Conservation (phyloP, 2,797 vertebrate genomes). For the Oceanodroma leucorhoa region DNA sequence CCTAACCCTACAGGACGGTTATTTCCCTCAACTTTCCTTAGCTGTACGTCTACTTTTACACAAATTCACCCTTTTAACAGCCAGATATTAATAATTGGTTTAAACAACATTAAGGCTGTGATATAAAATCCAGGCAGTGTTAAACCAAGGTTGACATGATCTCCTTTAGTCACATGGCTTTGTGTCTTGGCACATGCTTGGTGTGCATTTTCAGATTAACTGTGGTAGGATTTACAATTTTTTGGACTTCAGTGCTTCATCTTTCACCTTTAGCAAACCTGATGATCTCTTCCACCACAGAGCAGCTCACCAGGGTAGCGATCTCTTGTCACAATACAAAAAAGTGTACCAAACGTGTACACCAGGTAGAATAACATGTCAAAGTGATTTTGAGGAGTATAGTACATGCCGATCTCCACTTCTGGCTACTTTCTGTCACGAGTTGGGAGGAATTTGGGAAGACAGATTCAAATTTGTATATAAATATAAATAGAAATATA, state of each 20-base stretch:
- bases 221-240: neutral
- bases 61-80: neutral
- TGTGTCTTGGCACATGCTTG: neutral
- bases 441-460: neutral
- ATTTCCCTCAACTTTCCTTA: neutral
- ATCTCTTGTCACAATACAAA: neutral
- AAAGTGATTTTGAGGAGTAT: neutral
- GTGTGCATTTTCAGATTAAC: neutral
- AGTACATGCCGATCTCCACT: neutral
- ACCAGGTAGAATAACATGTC: neutral
- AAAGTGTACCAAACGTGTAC: fast-evolving
- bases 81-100: neutral
- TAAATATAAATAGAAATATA: neutral
- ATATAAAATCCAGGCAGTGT: neutral
- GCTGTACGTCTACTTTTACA: neutral
- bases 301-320: neutral
- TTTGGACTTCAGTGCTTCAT: neutral
- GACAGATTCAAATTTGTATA: neutral
- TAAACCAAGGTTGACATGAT: neutral
- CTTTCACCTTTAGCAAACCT: neutral
- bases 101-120: neutral
- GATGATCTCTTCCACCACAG: neutral
- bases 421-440: neutral
- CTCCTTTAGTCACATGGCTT: neutral
- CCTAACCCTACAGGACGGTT: neutral